Conservation (phyloP, 2,888 invertebrate genomes). For the Folsomia manolachei region DNA sequence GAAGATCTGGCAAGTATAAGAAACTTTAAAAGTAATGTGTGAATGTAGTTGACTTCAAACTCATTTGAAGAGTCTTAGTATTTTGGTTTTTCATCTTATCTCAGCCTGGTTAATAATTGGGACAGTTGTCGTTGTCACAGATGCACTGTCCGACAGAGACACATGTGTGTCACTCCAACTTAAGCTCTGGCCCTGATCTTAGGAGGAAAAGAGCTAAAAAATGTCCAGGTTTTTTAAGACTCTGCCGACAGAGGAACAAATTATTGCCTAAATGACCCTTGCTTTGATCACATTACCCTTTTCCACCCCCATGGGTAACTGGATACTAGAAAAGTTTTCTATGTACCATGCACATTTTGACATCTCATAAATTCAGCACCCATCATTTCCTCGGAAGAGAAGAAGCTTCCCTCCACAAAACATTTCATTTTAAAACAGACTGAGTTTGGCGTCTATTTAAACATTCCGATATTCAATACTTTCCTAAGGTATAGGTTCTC, state of each 20-base stretch:
- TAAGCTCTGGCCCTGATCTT: neutral
- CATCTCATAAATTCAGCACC: slow-evolving; percentile 10
- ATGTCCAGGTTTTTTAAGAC: slow-evolving; percentile 20
- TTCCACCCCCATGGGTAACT: neutral
- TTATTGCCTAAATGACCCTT: slow-evolving; percentile 15
- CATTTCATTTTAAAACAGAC: neutral
- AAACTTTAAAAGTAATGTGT: too few species aligned
- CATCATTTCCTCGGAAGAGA: neutral
- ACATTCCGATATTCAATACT: neutral
- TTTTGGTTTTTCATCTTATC: neutral
- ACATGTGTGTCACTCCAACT: neutral
- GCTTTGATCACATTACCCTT: slow-evolving; percentile 15
- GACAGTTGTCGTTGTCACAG: slow-evolving; percentile 7
- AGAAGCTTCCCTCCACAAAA: neutral
- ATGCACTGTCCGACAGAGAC: neutral
- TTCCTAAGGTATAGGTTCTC: neutral
- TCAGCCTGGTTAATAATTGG: slow-evolving; percentile 3
- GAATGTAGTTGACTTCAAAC: too few species aligned
- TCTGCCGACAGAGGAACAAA: slow-evolving; percentile 16
- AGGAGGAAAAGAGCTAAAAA: neutral
- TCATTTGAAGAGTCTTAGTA: neutral
- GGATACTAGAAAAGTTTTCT: neutral
- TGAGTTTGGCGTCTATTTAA: neutral
- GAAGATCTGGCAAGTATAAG: too few species aligned
- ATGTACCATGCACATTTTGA: neutral